phyloP scores from a whole-genome alignment of 2,888 invertebrate species.

The Agrotis puta region DNA sequence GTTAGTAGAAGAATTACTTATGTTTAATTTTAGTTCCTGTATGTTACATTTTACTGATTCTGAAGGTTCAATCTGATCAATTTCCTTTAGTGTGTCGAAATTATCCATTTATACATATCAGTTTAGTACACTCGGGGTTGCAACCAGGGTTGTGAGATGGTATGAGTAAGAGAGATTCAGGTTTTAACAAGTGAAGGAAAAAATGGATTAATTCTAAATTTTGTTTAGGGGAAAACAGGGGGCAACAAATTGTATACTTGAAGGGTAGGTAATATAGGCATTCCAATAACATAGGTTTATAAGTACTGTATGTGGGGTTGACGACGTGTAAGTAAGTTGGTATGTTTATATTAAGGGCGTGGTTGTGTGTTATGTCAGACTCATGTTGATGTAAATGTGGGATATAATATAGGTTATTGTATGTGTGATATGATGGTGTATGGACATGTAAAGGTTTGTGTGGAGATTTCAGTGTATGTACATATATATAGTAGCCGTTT shows the following conservation, averaged over 20 bases:
- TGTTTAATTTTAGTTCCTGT: constrained; percentile 13
- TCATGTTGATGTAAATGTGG: background rate
- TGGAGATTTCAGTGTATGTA: no score
- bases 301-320: no score
- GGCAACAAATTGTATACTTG: constrained; percentile 1
- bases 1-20: constrained; percentile 6
- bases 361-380: background rate
- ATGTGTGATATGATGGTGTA: constrained; percentile 2
- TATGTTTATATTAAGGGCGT: background rate
- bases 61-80: constrained; percentile 10
- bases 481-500: no score
- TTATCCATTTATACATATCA: constrained; percentile 16
- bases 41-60: constrained; percentile 16
- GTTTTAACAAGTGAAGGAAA: background rate
- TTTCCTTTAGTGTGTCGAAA: constrained; percentile 21
- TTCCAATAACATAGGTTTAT: no score
- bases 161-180: background rate
- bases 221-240: background rate
- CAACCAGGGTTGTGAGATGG: constrained; percentile 9
- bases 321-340: background rate
- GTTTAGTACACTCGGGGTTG: constrained; percentile 22
- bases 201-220: background rate
- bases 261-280: no score
- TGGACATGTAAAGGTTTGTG: constrained; percentile 4
- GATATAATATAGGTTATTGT: constrained; percentile 5